Base-by-base conservation (phyloP, 1,140 invertebrate genomes). In the Trichonephila clavipes region DNA sequence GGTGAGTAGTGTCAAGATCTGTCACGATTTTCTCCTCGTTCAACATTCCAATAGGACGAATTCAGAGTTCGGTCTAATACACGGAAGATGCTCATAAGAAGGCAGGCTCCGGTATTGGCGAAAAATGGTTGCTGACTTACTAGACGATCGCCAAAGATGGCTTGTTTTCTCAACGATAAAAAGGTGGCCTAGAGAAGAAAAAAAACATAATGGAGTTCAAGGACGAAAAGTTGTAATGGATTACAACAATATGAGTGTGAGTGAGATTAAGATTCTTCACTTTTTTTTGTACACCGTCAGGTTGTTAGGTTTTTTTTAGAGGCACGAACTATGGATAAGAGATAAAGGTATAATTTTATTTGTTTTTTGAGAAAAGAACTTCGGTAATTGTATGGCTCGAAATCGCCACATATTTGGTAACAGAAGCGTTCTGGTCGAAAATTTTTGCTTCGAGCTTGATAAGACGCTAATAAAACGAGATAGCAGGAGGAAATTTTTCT, bases 141-240 rank as follows among this genome's bases (percentile, higher is more conserved):
- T 7, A 24, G 28, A 59, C 21, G 12, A 7, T 64, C 86, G 86
- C 86, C 62, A 62, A 88, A 34, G 28, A 59, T 66, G 59, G 86
- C 86, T 34, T 12, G 61, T 64, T 66, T 88, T 66, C 21, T 61
- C 21, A 24, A 61, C 40, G 14, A n/a, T 21, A 7, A 89, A 72
- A 89, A 89, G 59, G 59, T 90, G 88, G 72, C 88, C 88, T 90
- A 77, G 88, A 89, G 88, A 81, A 61, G 28, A 90, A 90, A 77
- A n/a, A 89, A 89, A 18, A 59, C 24, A 12, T 62, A 82, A 82
- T 58, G 66, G 88, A 90, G 88, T 90, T 90, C 88, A 90, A 90
- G 88, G 88, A 90, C 88, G 88, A n/a, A 40, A 88, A 51, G 59
- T n/a, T 88, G 59, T 64, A 88, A 88, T 66, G 62, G 62, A 88